Evolutionary conservation across 2,797 vertebrate species (phyloP).

Genomic region (Melanotaenia boesemani): DNA sequence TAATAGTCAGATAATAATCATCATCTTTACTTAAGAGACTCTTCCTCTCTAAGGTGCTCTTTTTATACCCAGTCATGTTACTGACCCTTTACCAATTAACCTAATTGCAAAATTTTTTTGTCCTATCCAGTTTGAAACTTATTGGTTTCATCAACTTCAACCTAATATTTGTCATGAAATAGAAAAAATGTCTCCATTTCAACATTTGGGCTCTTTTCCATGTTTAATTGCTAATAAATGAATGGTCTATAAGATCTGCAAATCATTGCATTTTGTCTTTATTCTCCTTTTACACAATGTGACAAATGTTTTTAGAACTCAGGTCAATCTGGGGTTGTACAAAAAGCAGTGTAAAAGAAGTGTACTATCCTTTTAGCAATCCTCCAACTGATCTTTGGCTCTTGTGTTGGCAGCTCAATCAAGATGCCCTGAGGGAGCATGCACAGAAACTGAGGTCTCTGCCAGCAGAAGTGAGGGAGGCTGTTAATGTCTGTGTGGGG

Average conservation of each 20-base stretch:
- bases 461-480: slow-evolving; percentile 81
- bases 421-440: slow-evolving; percentile 84
- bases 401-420: slow-evolving; percentile 84
- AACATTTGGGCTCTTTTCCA: no score
- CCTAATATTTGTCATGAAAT: not conserved
- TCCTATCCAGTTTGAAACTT: no score
- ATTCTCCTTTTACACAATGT: not conserved
- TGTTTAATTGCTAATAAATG: not conserved
- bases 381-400: slow-evolving; percentile 38
- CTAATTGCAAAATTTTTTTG: no score
- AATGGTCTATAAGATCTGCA: not conserved
- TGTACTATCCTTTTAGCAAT: not conserved
- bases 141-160: no score
- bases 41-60: not conserved
- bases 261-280: not conserved
- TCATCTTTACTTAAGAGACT: not conserved
- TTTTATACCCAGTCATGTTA: not conserved
- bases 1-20: no score
- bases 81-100: not conserved
- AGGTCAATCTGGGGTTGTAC: not conserved
- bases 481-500: slow-evolving; percentile 82
- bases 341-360: not conserved
- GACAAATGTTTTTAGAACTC: not conserved
- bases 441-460: slow-evolving; percentile 84
- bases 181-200: not conserved